A percentile compares a stretch with the other conserved stretches of the same genome.
phyloP scores from a whole-genome alignment of 2,888 invertebrate species.

The Cerceris rybyensis region DNA sequence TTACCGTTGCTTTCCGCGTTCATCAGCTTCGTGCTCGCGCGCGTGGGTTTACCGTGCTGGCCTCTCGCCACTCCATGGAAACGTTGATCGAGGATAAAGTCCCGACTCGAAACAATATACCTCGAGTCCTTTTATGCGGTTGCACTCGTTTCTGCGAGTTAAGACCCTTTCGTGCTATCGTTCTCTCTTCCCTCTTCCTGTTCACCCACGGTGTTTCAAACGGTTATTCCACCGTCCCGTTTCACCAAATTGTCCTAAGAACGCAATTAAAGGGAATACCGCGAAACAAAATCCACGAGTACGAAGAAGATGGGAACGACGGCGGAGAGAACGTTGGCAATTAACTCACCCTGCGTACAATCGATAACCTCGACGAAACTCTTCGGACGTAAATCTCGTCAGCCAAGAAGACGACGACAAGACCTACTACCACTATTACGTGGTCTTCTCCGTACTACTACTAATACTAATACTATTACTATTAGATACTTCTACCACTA shows the following conservation, averaged over 20 bases:
- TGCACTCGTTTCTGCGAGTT: conserved; percentile 36
- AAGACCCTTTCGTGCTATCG: conserved; percentile 17
- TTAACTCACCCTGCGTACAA: conserved; percentile 59
- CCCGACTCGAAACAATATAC: conserved; percentile 42
- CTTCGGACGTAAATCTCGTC: conserved; percentile 62
- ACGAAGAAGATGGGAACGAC: conserved; percentile 15
- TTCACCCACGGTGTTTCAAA: conserved; percentile 49
- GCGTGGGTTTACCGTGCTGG: conserved; percentile 52
- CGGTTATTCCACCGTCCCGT: conserved; percentile 41
- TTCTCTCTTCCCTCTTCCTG: conserved; percentile 29
- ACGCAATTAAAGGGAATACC: conserved; percentile 55
- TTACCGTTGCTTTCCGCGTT: conserved; percentile 74
- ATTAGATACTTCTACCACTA: neutral
- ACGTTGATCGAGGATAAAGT: conserved; percentile 58
- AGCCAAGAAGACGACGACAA: conserved; percentile 35
- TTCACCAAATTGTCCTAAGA: conserved; percentile 36
- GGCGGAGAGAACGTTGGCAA: conserved; percentile 42
- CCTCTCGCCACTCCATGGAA: conserved; percentile 35
- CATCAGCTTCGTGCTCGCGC: conserved; percentile 57
- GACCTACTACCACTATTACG: conserved; percentile 2
- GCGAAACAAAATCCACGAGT: conserved; percentile 43
- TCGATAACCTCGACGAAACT: conserved; percentile 59
- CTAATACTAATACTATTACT: too few species aligned
- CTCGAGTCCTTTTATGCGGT: conserved; percentile 46
- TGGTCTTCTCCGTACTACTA: too few species aligned